Evolutionary conservation across 2,113 vertebrate species (phyloP), one percentile per base, ranked within the genome.

Genomic region (Syrmaticus mikado): DNA sequence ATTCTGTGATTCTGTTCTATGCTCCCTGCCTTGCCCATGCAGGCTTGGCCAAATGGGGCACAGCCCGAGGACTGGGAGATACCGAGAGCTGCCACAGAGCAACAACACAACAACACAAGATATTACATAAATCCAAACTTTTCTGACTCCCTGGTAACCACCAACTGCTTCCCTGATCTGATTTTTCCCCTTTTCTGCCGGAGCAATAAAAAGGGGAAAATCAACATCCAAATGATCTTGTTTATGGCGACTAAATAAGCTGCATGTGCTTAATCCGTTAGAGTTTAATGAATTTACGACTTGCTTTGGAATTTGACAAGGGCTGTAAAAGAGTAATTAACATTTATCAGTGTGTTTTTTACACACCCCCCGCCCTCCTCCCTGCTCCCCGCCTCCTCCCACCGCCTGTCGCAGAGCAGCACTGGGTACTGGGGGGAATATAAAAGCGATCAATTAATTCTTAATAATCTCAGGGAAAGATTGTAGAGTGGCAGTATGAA

Each of bases 301-400:
- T 97, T 98, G 97, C 97, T 97, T 97, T 98, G 98, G 98, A 98
- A 98, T 98, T 98, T 98, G 98, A 98, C 98, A 98, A 97, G 97
- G 97, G 98, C 96, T 95, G 94, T 98, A 98, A 98, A 98, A 97
- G 96, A 98, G 97, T 97, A 97, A 98, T 97, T 97, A 98, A 97
- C 96, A 94, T 96, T 97, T 97, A 97, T 97, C 97, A 96, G 95
- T 94, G 92, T 96, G 97, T 90, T 97, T 97, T 96, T 97, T 96
- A 95, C 93, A 96, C 95, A 94, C 92, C 92, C 95, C 88, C 91
- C 41, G 52, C 95, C 94, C 86, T 96, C 87, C 91, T 91, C 90
- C 92, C 3, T 19, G 75, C 95, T 90, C 90, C 82, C 81, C 90
- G 76, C 82, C 93, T 94, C 89, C 89, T 96, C 85, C 84, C 75